Evolutionary conservation across 1,140 invertebrate genomes (phyloP).

Genomic region (Drosophila orosa): DNA sequence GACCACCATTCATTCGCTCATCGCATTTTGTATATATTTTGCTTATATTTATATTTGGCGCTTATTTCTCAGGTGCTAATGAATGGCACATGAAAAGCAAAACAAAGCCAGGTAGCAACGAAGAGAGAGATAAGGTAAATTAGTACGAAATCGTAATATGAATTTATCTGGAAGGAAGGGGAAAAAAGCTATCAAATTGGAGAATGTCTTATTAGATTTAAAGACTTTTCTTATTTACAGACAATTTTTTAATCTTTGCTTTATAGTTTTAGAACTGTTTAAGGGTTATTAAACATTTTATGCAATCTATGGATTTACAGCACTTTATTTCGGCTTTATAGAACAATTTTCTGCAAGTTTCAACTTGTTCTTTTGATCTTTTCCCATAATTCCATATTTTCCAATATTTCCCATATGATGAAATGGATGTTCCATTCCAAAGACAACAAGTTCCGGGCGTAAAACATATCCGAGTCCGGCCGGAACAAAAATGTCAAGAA

Average conservation of each 20-base stretch:
- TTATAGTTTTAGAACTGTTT: no score
- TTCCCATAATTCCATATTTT: not conserved
- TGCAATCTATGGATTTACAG: no score
- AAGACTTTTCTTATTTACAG: not conserved
- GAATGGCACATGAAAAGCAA: constrained; percentile 16
- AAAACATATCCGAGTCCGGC: constrained; percentile 6
- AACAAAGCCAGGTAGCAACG: constrained; percentile 9
- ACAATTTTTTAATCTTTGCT: not conserved
- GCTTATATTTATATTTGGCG: not conserved
- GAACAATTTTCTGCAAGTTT: not conserved
- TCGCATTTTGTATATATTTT: not conserved
- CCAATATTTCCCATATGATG: constrained; percentile 18
- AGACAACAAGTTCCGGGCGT: constrained; percentile 62
- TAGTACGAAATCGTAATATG: not conserved
- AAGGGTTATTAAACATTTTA: no score
- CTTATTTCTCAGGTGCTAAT: constrained; percentile 14
- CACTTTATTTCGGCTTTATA: no score
- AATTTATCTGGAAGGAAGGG: not conserved
- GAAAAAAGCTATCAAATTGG: constrained; percentile 4
- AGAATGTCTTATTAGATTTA: not conserved
- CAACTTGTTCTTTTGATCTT: not conserved
- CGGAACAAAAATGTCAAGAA: constrained; percentile 11
- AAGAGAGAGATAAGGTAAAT: not conserved
- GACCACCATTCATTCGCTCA: constrained; percentile 3
- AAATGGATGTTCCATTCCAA: constrained; percentile 39